Evolutionary conservation across 1,140 invertebrate genomes (phyloP).

Genomic region (Scaptomyza graminum): DNA sequence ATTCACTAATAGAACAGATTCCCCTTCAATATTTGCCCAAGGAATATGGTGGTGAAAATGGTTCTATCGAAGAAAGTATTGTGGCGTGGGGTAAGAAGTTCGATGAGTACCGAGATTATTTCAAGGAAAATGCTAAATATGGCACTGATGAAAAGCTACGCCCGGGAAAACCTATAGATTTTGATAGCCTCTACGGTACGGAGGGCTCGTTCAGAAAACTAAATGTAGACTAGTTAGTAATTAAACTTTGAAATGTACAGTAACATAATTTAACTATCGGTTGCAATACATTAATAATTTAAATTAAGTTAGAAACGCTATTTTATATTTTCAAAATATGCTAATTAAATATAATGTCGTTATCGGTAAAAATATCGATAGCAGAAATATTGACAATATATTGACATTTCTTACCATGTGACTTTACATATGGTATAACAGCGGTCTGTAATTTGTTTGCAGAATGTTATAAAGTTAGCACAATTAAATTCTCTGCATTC

Average conservation of each 20-base stretch:
- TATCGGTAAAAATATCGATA: conserved; percentile 3
- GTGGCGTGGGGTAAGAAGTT: conserved; percentile 85
- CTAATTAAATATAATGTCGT: not conserved
- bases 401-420: conserved; percentile 4
- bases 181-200: conserved; percentile 80
- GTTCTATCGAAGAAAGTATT: conserved; percentile 84
- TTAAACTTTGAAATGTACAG: not conserved
- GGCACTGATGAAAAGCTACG: conserved; percentile 86
- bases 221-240: conserved; percentile 58
- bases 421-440: conserved; percentile 19
- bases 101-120: conserved; percentile 85
- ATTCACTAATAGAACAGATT: conserved; percentile 84
- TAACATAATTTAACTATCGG: not conserved
- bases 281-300: not conserved
- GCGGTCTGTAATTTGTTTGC: not conserved
- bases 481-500: not conserved
- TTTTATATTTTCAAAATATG: not conserved
- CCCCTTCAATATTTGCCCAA: conserved; percentile 85
- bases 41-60: conserved; percentile 86
- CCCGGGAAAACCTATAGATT: conserved; percentile 86
- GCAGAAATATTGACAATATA: too few species aligned
- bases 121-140: conserved; percentile 85
- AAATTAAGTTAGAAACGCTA: not conserved
- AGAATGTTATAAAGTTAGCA: not conserved
- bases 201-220: conserved; percentile 78